Evolutionary conservation across 2,888 invertebrate genomes (phyloP).

Genomic region (Acrobasis consociella): DNA sequence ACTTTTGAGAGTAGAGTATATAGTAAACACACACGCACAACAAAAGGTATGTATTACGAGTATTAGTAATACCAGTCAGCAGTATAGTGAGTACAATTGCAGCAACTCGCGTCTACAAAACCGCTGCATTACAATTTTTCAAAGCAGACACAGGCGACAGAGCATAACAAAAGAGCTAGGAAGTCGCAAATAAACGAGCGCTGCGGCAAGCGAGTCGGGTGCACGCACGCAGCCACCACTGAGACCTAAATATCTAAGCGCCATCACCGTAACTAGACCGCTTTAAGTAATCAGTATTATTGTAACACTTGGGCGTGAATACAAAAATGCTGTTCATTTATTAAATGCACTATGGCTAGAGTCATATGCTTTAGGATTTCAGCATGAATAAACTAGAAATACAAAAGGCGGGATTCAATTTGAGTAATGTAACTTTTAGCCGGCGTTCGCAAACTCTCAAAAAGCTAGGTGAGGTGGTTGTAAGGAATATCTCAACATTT

Average conservation of each 20-base stretch:
- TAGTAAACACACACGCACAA: background rate
- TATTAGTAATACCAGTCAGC: background rate
- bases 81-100: constrained; percentile 62
- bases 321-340: constrained; percentile 19
- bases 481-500: constrained; percentile 67
- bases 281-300: constrained; percentile 22
- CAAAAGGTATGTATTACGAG: constrained; percentile 1
- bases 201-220: constrained; percentile 64
- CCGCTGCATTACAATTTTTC: constrained; percentile 79
- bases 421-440: constrained; percentile 74
- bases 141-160: constrained; percentile 77
- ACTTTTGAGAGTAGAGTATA: background rate
- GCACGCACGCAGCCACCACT: constrained; percentile 54
- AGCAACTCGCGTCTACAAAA: constrained; percentile 68
- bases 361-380: constrained; percentile 35
- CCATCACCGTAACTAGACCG: constrained; percentile 21
- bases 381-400: constrained; percentile 50
- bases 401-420: constrained; percentile 68
- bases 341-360: constrained; percentile 27
- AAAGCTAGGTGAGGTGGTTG: constrained; percentile 65
- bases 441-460: constrained; percentile 62
- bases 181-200: constrained; percentile 79
- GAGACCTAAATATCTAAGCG: constrained; percentile 33
- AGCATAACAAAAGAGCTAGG: constrained; percentile 78
- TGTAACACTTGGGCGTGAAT: constrained; percentile 14